These are phyloP conservation scores for Lissonota sp. DNA, from an alignment of 2,888 invertebrate genomes.

Conservation along the genomic window DNA sequence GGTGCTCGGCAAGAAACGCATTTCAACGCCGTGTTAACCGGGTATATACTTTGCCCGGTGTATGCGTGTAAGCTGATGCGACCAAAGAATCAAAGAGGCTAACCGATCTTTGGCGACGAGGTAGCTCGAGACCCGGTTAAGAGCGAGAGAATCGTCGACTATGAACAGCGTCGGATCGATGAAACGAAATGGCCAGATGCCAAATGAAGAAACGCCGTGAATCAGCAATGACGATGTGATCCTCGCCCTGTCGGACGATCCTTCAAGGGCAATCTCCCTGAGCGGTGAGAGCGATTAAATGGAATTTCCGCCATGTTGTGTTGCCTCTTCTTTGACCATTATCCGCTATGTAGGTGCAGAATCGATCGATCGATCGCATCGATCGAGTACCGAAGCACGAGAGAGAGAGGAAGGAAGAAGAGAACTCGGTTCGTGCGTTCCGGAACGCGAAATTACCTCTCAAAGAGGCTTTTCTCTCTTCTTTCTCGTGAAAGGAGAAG, in stretches of 20 bases:
- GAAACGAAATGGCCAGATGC: constrained; percentile 28
- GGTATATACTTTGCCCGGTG: constrained; percentile 14
- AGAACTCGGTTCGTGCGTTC: constrained; percentile 52
- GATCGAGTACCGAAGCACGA: constrained; percentile 22
- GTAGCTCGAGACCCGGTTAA: constrained; percentile 26
- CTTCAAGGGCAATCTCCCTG: constrained; percentile 21
- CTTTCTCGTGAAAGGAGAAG: constrained; percentile 31
- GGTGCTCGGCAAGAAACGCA: constrained; percentile 75
- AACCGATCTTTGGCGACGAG: constrained; percentile 23
- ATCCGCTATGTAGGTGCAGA: no score
- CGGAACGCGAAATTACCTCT: constrained; percentile 53
- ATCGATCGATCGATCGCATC: constrained; percentile 35
- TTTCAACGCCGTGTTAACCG: constrained; percentile 76
- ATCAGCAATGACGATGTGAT: constrained; percentile 6
- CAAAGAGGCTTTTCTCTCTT: constrained; percentile 41
- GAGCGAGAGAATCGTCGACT: constrained; percentile 4
- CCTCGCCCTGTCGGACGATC: constrained; percentile 4
- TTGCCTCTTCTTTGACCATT: constrained; percentile 54
- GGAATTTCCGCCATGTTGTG: constrained; percentile 61
- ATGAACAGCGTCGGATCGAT: background rate
- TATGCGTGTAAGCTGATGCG: background rate
- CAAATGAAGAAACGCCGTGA: constrained; percentile 53
- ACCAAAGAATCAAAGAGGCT: constrained; percentile 36
- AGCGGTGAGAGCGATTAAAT: constrained; percentile 35
- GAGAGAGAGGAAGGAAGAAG: constrained; percentile 9